These are phyloP conservation scores for Platyrinchus mystaceus DNA, from an alignment of 2,797 vertebrate species.

Conservation along the genomic window DNA sequence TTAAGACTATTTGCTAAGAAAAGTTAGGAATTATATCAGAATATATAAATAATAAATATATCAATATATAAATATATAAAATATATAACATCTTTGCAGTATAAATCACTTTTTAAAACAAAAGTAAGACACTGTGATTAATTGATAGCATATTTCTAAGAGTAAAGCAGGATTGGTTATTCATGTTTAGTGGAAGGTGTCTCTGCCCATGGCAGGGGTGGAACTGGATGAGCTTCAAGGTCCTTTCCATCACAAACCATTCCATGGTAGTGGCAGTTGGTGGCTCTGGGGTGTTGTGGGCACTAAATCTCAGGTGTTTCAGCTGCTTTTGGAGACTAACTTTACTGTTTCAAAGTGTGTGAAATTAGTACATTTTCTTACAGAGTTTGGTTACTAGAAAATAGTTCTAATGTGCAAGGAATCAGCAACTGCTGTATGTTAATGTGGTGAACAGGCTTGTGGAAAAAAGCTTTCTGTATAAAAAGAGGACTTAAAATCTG, in stretches of 20 bases:
- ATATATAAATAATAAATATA: not conserved
- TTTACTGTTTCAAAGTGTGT: not conserved
- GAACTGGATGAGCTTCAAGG: not conserved
- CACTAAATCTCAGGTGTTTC: not conserved
- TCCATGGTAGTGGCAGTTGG: not conserved
- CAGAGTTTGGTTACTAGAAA: not conserved
- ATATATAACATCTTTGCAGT: not conserved
- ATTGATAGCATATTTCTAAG: not conserved
- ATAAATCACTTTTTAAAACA: not conserved
- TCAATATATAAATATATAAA: not conserved
- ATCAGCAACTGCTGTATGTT: not conserved
- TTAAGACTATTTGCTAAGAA: not conserved
- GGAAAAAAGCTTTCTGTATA: not conserved
- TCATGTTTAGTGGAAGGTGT: not conserved
- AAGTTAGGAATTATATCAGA: not conserved
- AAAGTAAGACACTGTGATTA: not conserved
- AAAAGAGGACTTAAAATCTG: not conserved
- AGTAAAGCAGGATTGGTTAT: not conserved
- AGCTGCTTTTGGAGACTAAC: not conserved
- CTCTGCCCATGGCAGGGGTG: not conserved
- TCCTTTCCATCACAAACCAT: not conserved
- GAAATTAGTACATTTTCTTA: not conserved
- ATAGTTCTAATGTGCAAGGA: not conserved
- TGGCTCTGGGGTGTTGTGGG: not conserved
- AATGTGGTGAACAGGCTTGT: not conserved